Evolutionary conservation across 2,113 vertebrate species (phyloP).

Genomic region (Melanerpes formicivorus): DNA sequence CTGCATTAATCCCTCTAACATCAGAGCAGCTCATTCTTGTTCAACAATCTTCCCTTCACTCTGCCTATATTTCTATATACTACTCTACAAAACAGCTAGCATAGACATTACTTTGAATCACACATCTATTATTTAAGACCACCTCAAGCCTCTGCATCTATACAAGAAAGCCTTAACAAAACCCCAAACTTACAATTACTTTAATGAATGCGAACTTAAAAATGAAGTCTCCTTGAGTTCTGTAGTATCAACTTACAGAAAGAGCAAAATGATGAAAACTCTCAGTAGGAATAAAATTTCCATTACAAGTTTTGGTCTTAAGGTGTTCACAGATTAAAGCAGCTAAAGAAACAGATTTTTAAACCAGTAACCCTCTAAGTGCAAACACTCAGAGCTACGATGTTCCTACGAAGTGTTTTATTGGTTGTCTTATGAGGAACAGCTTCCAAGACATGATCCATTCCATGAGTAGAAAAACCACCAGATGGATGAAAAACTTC

Average conservation of each 20-base stretch:
- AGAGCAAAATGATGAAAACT: neutral
- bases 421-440: neutral
- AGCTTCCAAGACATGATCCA: neutral
- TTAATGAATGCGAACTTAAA: neutral
- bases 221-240: neutral
- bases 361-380: neutral
- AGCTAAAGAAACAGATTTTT: neutral
- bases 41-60: neutral
- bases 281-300: neutral
- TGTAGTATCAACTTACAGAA: neutral
- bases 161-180: neutral
- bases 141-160: neutral
- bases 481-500: neutral
- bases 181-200: neutral
- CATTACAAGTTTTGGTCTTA: neutral
- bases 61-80: neutral
- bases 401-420: neutral
- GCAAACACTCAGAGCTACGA: neutral
- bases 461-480: neutral
- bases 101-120: neutral
- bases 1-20: neutral
- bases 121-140: neutral
- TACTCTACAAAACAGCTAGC: neutral
- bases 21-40: neutral
- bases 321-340: neutral